A percentile compares a stretch with the other conserved stretches of the same genome.
phyloP scores from a whole-genome alignment of 2,797 vertebrate genomes.

The Typhlichthys eigenmanni region DNA sequence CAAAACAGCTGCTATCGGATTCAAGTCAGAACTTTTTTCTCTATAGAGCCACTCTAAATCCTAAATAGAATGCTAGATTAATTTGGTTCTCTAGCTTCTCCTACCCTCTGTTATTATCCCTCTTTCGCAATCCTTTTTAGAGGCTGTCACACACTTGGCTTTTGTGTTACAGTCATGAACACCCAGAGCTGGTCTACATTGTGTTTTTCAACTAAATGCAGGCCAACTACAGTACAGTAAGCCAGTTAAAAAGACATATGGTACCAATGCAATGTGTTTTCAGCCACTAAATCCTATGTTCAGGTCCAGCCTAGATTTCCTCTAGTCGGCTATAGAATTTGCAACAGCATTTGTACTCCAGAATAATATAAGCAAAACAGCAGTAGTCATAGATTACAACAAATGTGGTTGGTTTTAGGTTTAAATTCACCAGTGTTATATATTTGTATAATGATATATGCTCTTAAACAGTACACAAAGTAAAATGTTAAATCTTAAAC shows the following conservation, averaged over 20 bases:
- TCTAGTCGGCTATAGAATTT: slow-evolving; percentile 14
- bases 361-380: background rate
- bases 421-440: too few species aligned
- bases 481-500: too few species aligned
- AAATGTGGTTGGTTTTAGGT: too few species aligned
- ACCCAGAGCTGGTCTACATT: slow-evolving; percentile 38
- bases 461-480: too few species aligned
- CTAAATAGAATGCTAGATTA: slow-evolving; percentile 68
- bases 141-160: slow-evolving; percentile 75
- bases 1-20: slow-evolving; percentile 59
- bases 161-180: slow-evolving; percentile 68
- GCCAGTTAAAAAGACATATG: slow-evolving; percentile 43
- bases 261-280: slow-evolving; percentile 21
- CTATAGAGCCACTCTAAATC: slow-evolving; percentile 69
- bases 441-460: too few species aligned
- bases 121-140: slow-evolving; percentile 78
- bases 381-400: background rate
- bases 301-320: slow-evolving; percentile 20
- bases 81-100: slow-evolving; percentile 68
- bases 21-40: slow-evolving; percentile 60
- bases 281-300: slow-evolving; percentile 33
- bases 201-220: slow-evolving; percentile 56
- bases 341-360: slow-evolving; percentile 25
- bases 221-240: slow-evolving; percentile 39
- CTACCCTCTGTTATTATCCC: slow-evolving; percentile 71